phyloP scores from a whole-genome alignment of 2,888 invertebrate genomes.

The Dolichopus griseipennis region DNA sequence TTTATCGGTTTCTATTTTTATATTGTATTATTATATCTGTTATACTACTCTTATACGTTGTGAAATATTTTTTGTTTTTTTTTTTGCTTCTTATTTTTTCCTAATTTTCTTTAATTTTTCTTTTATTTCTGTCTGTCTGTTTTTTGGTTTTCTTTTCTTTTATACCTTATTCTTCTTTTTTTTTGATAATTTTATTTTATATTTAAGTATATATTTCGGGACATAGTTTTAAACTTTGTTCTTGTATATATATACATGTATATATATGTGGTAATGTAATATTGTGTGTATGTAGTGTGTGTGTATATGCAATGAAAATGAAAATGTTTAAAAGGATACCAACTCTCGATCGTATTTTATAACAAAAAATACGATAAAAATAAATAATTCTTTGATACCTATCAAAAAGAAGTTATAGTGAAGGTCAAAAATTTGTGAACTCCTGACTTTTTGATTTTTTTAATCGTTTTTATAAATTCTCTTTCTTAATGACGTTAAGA shows the following conservation, averaged over 20 bases:
- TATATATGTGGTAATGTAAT: too few species aligned
- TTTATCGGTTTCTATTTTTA: neutral
- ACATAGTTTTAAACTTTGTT: neutral
- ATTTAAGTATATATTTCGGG: too few species aligned
- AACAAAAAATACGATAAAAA: neutral
- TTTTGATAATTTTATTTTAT: neutral
- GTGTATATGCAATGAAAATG: too few species aligned
- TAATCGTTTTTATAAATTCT: neutral
- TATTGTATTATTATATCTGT: too few species aligned
- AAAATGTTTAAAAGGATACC: too few species aligned
- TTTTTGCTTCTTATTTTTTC: neutral
- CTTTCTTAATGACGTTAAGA: too few species aligned
- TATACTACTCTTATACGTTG: too few species aligned
- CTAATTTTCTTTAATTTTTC: neutral
- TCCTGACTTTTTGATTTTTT: neutral
- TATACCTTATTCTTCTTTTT: neutral
- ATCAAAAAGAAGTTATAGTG: neutral
- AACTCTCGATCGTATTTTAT: too few species aligned
- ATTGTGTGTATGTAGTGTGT: too few species aligned
- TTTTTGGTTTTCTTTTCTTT: neutral
- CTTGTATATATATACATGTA: neutral
- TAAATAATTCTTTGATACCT: neutral
- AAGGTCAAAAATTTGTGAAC: too few species aligned
- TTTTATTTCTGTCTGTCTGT: constrained; percentile 1
- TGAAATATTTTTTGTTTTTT: neutral